Evolutionary conservation across 2,113 vertebrate genomes (phyloP).

Genomic region (Ammospiza nelsoni): DNA sequence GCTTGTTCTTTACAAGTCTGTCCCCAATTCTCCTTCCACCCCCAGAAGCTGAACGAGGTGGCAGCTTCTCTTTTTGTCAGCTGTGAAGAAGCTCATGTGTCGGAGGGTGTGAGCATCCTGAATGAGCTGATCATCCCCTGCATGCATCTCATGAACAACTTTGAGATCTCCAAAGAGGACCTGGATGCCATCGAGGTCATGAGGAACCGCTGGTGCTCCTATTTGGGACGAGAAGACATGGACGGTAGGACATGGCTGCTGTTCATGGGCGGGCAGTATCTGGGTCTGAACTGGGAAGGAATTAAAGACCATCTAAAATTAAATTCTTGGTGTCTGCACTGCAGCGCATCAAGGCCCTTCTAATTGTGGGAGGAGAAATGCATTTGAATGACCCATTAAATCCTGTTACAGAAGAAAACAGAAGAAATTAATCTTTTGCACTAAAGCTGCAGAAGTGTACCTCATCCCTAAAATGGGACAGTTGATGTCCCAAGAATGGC

Average conservation of each 20-base stretch:
- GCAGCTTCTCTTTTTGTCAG: slow-evolving; percentile 86
- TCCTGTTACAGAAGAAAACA: neutral
- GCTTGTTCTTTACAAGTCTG: neutral
- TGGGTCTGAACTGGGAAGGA: neutral
- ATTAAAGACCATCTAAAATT: neutral
- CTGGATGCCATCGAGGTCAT: slow-evolving; percentile 87
- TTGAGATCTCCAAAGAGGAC: slow-evolving; percentile 83
- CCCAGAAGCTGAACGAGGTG: slow-evolving; percentile 87
- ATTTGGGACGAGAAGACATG: slow-evolving; percentile 88
- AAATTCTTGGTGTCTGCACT: neutral
- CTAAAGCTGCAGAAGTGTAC: neutral
- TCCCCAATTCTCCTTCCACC: neutral
- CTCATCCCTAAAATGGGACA: neutral
- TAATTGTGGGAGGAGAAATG: neutral
- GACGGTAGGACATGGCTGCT: slow-evolving; percentile 73
- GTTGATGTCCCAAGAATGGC: neutral
- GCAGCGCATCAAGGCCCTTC: neutral
- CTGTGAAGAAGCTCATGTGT: slow-evolving; percentile 80
- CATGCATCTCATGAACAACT: slow-evolving; percentile 90
- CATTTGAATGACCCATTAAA: neutral
- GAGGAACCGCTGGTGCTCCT: slow-evolving; percentile 93
- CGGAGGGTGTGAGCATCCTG: slow-evolving; percentile 86
- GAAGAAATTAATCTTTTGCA: neutral
- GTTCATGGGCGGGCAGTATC: neutral
- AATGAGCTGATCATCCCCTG: slow-evolving; percentile 93